Base-by-base conservation (phyloP, 1,140 invertebrate genomes). In the Batillaria attramentaria region DNA sequence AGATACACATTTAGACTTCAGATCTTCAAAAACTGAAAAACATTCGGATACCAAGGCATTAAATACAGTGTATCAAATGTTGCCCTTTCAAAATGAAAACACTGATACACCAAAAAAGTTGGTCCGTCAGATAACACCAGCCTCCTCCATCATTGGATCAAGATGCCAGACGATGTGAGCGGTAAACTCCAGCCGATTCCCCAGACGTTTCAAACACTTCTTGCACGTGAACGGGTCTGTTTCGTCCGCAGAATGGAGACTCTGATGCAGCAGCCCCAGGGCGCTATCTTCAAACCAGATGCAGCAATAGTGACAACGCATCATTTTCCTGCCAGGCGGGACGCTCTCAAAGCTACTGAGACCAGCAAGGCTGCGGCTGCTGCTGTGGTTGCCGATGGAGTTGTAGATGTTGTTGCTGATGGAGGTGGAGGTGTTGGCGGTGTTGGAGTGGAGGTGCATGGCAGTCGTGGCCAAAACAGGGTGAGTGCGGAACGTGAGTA, bases 101-200 rank as follows among this genome's bases (percentile, higher is more conserved):
- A n/a, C n/a, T n/a, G n/a, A n/a, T n/a, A n/a, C 46, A 50, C 10
- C 10, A 50, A 50, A 50, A 50, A 50, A 65, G 24, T 33, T 2
- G 62, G 62, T 33, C 33, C 31, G 13, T 75, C 54, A 75, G n/a
- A 65, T 18, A 75, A 66, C 75, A 6, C 57, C 37, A 66, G 16
- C 39, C 1, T 80, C 79, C 66, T 85, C 84, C 83, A 86, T 84
- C 24, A 78, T 78, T 84, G 92, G 93, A 91, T 91, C 90, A 93
- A 93, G 93, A 93, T 94, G 92, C 94, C 94, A 93, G 92, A 93
- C 93, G 92, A 93, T 93, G 93, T 94, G 94, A 93, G 94, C 94
- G 91, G 93, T 95, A 93, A 94, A 90, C 83, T 91, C 87, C 18
- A 88, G 82, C 13, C 90, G 87, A 79, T 91, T 88, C 37, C 90